Evolutionary conservation across 2,797 vertebrate genomes (phyloP), one percentile per base, ranked within the genome.

Genomic region (Nyctibius grandis): DNA sequence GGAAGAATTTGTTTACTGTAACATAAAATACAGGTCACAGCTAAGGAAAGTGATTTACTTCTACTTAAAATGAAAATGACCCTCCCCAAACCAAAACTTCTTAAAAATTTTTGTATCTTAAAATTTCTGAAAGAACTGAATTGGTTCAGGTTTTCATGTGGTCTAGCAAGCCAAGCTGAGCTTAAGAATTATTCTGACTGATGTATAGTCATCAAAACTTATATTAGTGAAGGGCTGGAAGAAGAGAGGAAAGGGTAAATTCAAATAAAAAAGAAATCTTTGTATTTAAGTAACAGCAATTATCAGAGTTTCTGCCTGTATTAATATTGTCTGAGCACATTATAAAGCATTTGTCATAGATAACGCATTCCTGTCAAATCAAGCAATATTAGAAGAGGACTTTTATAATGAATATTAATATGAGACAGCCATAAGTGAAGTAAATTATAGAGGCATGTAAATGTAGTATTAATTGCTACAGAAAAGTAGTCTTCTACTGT

Each of bases 331-430:
- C 91, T 96, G 89, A 97, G 83, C 90, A 93, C 91, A 89, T 96
- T 97, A 89, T 94, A 95, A 97, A 96, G 72, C 93, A 97, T 97
- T 98, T 97, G 85, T 97, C 94, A 97, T 93, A 96, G 96, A 90
- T 98, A 98, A 98, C 97, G 95, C 92, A 95, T 96, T 97, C 90
- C 93, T 98, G 97, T 97, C 96, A 98, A 97, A 97, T 97, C 97
- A 97, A 96, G 95, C 89, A 97, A 96, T 97, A 96, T 97, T 95
- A 95, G 72, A 96, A 97, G 96, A 97, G 96, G 88, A 95, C 83
- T 96, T 95, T 96, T 95, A 79, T 98, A 98, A 98, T 98, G 98
- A 99, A 99, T 99, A 98, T 98, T 98, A 99, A 99, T 98, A 98
- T 61, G 80, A 97, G 94, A 97, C 96, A 97, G 95, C 96, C 65